Evolutionary conservation across 2,797 vertebrate genomes (phyloP), one percentile per base, ranked within the genome.

Genomic region (Darevskia mixta): DNA sequence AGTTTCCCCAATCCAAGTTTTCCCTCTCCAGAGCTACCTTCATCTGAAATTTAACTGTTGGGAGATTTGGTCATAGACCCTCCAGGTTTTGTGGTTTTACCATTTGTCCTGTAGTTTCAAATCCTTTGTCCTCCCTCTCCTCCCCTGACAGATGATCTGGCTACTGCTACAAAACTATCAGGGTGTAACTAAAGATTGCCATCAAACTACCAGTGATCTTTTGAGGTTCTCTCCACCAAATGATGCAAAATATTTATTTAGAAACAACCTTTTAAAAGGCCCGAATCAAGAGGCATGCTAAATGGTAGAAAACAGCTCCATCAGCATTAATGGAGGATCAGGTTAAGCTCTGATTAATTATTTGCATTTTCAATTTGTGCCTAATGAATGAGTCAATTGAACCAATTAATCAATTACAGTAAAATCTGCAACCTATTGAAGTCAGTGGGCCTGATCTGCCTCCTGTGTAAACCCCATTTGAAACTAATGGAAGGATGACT

Each of bases 271-370:
- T 73, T 82, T n/a, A 69, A 87, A 72, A 67, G 38, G 15, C 8
- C 64, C 55, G 38, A 49, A 69, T 9, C 38, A 76, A 76, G 23
- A 61, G 79, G 27, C 64, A 77, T 79, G 82, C 4, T 75, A 82
- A 75, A 75, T 75, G 2, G 11, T 25, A 82, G 71, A 76, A 79
- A 78, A 85, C 77, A 85, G 38, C 38, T 69, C 82, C 35, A 29
- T 73, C 66, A 27, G 15, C 29, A 8, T 72, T 64, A n/a, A 78
- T 23, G 32, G 55, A 79, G 27, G 66, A 49, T 38, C 67, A 73
- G 41, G 79, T 80, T 88, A 38, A 80, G 72, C 5, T 72, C 49
- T 88, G 75, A 88, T 84, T 61, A 84, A 88, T 55, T 35, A 85
- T 88, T 72, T 85, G n/a, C 73, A 73, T 85, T 64, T 84, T 73